Evolutionary conservation across 2,113 vertebrate species (phyloP).

Genomic region (Syngnathus scovelli): DNA sequence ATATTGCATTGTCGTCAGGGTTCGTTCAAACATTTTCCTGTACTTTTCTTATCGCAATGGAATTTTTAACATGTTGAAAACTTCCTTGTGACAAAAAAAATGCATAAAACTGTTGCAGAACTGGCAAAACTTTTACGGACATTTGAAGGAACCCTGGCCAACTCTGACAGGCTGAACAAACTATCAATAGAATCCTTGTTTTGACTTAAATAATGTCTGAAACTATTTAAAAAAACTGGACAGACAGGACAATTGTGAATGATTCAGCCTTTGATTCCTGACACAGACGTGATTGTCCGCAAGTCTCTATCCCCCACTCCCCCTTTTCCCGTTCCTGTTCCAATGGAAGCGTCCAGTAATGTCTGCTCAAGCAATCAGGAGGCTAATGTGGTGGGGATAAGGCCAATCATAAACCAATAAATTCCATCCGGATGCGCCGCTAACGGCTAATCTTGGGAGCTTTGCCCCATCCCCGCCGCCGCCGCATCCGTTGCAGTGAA

Average conservation of each 20-base stretch:
- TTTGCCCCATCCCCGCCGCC: conserved; percentile 45
- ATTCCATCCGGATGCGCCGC: conserved; percentile 58
- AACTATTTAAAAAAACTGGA: neutral
- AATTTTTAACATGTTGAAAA: too few species aligned
- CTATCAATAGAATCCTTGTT: neutral
- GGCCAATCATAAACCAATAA: conserved; percentile 74
- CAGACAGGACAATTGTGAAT: neutral
- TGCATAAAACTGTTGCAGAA: too few species aligned
- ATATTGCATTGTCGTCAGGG: too few species aligned
- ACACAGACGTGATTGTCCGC: conserved; percentile 57
- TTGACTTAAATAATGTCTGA: neutral
- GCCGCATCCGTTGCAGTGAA: conserved; percentile 59
- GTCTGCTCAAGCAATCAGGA: conserved; percentile 70
- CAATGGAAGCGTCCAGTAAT: conserved; percentile 70
- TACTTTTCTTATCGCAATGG: too few species aligned
- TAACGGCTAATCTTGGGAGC: conserved; percentile 66
- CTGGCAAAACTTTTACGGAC: too few species aligned
- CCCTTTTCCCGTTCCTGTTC: conserved; percentile 33
- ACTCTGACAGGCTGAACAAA: too few species aligned
- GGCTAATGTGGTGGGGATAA: conserved; percentile 71
- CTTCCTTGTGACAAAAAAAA: too few species aligned
- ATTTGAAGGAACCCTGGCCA: too few species aligned
- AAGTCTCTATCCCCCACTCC: conserved; percentile 44
- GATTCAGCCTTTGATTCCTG: conserved; percentile 32
- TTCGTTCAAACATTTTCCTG: too few species aligned